phyloP scores from a whole-genome alignment of 30 jellyfish, hydroid and myxozoan genomes.

The Aurelia sp. region DNA sequence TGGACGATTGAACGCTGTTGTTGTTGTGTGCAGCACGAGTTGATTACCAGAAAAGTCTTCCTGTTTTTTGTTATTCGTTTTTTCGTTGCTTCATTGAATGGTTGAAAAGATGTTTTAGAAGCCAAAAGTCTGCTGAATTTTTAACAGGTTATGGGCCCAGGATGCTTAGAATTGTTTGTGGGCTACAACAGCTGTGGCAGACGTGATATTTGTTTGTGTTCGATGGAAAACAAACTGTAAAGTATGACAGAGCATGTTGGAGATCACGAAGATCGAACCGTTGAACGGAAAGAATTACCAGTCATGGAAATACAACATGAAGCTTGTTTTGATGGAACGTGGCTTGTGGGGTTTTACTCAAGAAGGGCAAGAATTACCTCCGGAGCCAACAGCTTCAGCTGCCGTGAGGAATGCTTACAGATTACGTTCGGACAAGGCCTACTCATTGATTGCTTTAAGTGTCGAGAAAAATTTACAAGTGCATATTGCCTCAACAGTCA shows the following conservation, averaged over 20 bases:
- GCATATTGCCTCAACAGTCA: constrained; percentile 48
- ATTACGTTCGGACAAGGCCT: constrained; percentile 63
- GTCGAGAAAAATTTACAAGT: constrained; percentile 56
- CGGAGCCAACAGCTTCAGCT: constrained; percentile 19
- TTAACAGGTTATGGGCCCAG: too few relatives aligned
- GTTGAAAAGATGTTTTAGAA: too few relatives aligned
- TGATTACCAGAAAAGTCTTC: too few relatives aligned
- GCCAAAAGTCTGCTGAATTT: too few relatives aligned
- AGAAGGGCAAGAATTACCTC: constrained; percentile 51
- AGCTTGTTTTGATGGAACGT: too few relatives aligned
- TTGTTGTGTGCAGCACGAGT: too few relatives aligned
- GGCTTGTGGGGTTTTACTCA: constrained; percentile 41
- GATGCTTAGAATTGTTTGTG: too few relatives aligned
- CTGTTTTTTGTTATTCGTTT: too few relatives aligned
- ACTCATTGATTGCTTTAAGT: constrained; percentile 53
- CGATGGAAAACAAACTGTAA: neutral
- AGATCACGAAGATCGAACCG: constrained; percentile 57
- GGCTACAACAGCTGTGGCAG: neutral
- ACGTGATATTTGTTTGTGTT: neutral
- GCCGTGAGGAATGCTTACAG: constrained; percentile 45
- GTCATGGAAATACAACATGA: constrained; percentile 61
- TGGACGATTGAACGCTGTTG: too few relatives aligned
- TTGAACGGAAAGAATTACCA: constrained; percentile 48
- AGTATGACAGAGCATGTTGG: constrained; percentile 32
- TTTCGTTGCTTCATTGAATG: too few relatives aligned